Evolutionary conservation across 2,797 vertebrate species (phyloP).

Genomic region (Darevskia mixta): DNA sequence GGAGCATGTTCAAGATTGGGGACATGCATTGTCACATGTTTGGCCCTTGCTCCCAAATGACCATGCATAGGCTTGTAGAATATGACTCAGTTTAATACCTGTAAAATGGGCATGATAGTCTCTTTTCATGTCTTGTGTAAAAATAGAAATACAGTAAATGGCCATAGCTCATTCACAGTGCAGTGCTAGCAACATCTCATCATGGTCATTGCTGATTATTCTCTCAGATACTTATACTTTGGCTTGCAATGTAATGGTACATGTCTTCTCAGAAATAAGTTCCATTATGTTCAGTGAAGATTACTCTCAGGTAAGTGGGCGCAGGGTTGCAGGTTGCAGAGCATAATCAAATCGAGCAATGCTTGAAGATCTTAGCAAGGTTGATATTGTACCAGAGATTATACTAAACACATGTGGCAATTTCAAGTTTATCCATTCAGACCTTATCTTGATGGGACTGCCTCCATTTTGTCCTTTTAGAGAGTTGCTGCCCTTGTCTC

Average conservation of each 20-base stretch:
- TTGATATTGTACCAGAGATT: background rate
- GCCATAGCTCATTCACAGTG: background rate
- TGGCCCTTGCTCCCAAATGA: background rate
- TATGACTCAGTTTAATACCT: background rate
- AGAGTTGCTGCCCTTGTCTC: accelerated
- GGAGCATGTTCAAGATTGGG: background rate
- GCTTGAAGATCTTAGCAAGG: background rate
- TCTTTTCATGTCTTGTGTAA: background rate
- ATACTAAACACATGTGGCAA: background rate
- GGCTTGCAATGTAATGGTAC: too few relatives aligned
- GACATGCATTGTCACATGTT: background rate
- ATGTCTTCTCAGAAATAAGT: background rate
- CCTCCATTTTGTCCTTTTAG: background rate
- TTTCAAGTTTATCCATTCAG: background rate
- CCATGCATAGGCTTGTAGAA: background rate
- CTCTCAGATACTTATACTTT: background rate
- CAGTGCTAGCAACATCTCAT: background rate
- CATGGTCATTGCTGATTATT: background rate
- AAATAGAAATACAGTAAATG: background rate
- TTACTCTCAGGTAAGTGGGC: background rate
- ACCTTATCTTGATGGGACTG: accelerated
- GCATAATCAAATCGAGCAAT: background rate
- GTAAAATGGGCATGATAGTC: background rate
- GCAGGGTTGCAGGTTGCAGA: background rate
- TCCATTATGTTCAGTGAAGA: background rate